Evolutionary conservation across 1,140 invertebrate genomes (phyloP).

Genomic region (Ruditapes philippinarum): DNA sequence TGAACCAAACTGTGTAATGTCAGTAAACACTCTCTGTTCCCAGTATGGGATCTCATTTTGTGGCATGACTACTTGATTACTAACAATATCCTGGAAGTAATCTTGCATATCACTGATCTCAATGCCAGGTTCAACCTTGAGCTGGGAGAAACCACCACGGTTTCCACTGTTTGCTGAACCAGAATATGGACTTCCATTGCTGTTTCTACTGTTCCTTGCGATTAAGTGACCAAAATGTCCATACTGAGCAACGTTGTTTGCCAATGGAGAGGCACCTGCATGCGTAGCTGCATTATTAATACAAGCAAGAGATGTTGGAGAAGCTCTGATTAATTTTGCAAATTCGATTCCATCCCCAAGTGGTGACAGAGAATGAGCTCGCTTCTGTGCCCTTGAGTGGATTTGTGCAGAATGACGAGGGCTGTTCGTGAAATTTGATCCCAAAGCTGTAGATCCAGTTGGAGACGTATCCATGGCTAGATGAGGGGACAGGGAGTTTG

Average conservation of each 20-base stretch:
- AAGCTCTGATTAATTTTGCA: conserved; percentile 97
- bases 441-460: conserved; percentile 73
- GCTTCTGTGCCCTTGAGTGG: conserved; percentile 88
- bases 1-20: conserved; percentile 70
- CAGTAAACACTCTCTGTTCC: conserved; percentile 76
- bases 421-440: conserved; percentile 80
- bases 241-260: conserved; percentile 73
- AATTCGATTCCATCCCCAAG: conserved; percentile 96
- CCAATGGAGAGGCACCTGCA: conserved; percentile 77
- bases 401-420: conserved; percentile 83
- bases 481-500: conserved; percentile 83
- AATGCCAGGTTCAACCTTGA: conserved; percentile 77
- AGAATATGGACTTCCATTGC: conserved; percentile 74
- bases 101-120: conserved; percentile 78
- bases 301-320: conserved; percentile 97
- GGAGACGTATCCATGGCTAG: conserved; percentile 79
- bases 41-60: conserved; percentile 81
- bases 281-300: conserved; percentile 95
- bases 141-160: conserved; percentile 74
- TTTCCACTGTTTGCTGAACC: conserved; percentile 75
- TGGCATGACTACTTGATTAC: conserved; percentile 81
- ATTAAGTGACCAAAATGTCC: conserved; percentile 97
- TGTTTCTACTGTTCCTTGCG: conserved; percentile 88
- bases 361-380: conserved; percentile 97
- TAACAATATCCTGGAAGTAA: conserved; percentile 81